Base-by-base conservation (phyloP, 2,113 vertebrate species). In the Cyphomyrus plagiostoma region DNA sequence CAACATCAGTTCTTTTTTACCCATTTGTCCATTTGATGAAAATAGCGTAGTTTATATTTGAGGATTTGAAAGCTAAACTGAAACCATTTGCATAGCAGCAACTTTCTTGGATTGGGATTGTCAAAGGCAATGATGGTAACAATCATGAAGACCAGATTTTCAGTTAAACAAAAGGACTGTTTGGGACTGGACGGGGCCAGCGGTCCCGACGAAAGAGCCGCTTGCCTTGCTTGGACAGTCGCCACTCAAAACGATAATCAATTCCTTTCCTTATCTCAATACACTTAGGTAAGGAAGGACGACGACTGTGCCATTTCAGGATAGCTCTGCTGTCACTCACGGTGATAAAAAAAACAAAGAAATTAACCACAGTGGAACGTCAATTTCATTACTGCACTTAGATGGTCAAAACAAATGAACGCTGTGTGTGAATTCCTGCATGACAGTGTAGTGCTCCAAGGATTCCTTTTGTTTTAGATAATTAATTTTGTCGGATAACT, bases 211-310 rank as follows among this genome's bases (percentile, higher is more conserved):
- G 53, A 21, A 1, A 83, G 88, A 91, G 84, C 74, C 88, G 93
- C 92, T 93, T 94, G 92, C 92, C 74, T 92, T 93, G 93, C 88
- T 42, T 56, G 77, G 91, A 86, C 92, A 92, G 1, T 0, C 90
- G 88, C 52, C 84, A 89, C 86, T 82, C 39, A 11, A 26, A 42
- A 50, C 89, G 92, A 94, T 93, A 92, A 91, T 88, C 77, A 88
- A 91, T 89, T 92, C 91, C 85, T 90, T 23, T 62, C 35, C 91
- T 92, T 92, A 93, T 93, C 91, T 83, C 87, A 90, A 53, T 90
- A 89, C 93, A 90, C 30, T 39, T 87, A 66, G 86, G 48, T 77
- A 70, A 7, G 89, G 92, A 87, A 49, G 62, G 50, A 88, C 77
- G 86, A 88, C 19, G 35, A 39, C 35, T 0, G 35, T 80, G 35